These are phyloP conservation scores for Bombus huntii DNA, from an alignment of 1,140 invertebrate species.

Conservation along the genomic window DNA sequence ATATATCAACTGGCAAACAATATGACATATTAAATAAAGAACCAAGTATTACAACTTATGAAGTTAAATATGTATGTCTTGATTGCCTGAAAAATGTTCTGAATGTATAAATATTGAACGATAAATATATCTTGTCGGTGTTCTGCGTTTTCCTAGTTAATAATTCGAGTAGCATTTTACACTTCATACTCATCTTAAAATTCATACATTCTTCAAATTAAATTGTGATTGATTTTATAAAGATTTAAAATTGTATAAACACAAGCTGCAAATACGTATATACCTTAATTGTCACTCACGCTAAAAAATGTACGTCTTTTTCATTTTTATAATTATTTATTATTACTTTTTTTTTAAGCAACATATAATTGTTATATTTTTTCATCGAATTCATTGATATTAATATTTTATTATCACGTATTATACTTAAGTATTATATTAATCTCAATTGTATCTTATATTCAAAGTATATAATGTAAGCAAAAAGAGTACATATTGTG, in stretches of 20 bases:
- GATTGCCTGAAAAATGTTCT: constrained; percentile 18
- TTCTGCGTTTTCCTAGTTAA: too few relatives aligned
- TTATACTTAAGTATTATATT: neutral
- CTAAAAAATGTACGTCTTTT: neutral
- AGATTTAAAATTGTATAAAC: too few relatives aligned
- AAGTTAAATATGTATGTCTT: neutral
- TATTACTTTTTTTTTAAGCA: neutral
- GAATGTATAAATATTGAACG: neutral
- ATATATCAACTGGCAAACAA: neutral
- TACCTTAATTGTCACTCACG: neutral
- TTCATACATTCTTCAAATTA: too few relatives aligned
- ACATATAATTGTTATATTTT: neutral
- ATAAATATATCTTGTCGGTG: too few relatives aligned
- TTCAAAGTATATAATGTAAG: neutral
- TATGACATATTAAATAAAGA: too few relatives aligned
- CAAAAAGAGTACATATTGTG: neutral
- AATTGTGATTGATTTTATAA: too few relatives aligned
- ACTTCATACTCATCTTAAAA: too few relatives aligned
- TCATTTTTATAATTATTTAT: neutral
- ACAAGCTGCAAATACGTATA: neutral
- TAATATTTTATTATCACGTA: neutral
- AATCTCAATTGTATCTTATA: neutral
- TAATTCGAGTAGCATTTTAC: too few relatives aligned
- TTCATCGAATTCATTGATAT: neutral
- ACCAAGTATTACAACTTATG: neutral